Conservation (phyloP, 2,888 invertebrate species). For the Pollenia labialis region DNA sequence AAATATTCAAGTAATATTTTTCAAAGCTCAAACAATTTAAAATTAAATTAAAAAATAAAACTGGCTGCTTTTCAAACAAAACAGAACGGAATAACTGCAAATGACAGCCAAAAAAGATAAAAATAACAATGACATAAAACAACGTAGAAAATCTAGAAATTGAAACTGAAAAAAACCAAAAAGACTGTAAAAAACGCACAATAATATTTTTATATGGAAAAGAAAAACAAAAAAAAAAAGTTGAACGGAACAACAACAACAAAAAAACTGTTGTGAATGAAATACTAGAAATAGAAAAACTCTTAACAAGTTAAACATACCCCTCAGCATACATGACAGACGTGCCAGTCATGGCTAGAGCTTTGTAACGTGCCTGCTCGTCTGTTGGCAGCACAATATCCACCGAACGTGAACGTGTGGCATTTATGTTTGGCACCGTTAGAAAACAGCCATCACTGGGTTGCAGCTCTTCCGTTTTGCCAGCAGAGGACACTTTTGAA, state of each 20-base stretch:
- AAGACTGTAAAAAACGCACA: background rate
- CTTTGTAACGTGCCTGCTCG: constrained; percentile 93
- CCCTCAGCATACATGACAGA: constrained; percentile 78
- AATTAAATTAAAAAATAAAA: background rate
- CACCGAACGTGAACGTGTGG: constrained; percentile 91
- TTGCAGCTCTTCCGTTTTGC: constrained; percentile 88
- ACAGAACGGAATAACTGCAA: constrained; percentile 18
- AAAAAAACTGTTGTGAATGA: constrained; percentile 12
- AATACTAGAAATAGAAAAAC: constrained; percentile 20
- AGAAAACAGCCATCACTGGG: constrained; percentile 86
- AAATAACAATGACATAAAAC: constrained; percentile 1
- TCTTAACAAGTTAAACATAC: constrained; percentile 76
- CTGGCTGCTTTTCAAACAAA: background rate
- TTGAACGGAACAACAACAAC: background rate
- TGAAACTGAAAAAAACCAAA: constrained; percentile 11
- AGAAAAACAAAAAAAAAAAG: background rate
- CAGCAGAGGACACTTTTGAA: constrained; percentile 89
- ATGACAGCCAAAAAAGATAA: constrained; percentile 32
- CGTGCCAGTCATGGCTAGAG: constrained; percentile 89
- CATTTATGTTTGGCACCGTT: constrained; percentile 89
- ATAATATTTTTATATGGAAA: background rate
- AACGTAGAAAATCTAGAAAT: constrained; percentile 26
- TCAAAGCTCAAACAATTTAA: background rate
- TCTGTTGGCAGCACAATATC: constrained; percentile 95
- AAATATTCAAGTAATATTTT: too few relatives aligned